phyloP scores from a whole-genome alignment of 2,113 vertebrate species.

The Thunnus thynnus region DNA sequence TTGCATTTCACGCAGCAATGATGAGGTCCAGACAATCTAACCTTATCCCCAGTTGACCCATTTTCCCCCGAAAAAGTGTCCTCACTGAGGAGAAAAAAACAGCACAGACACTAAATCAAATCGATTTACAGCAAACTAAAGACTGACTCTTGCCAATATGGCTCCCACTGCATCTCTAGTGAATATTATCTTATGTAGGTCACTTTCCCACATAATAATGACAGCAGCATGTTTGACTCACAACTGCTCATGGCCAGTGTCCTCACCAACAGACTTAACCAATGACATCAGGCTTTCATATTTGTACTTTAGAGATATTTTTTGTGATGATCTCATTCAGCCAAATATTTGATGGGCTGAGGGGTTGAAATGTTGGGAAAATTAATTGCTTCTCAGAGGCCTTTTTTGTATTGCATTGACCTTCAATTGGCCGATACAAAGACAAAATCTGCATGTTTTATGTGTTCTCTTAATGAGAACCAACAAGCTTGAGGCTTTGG shows the following conservation, averaged over 20 bases:
- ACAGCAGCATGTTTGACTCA: constrained; percentile 39
- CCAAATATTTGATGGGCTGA: constrained; percentile 9
- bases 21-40: constrained; percentile 38
- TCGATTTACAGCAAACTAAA: constrained; percentile 20
- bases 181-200: constrained; percentile 42
- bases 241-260: neutral
- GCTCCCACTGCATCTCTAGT: constrained; percentile 7
- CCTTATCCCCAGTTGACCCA: constrained; percentile 33
- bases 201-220: constrained; percentile 46
- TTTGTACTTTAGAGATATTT: constrained; percentile 5
- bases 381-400: constrained; percentile 5
- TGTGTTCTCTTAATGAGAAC: constrained; percentile 22
- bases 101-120: constrained; percentile 32
- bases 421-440: neutral
- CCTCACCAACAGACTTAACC: constrained; percentile 3
- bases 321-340: neutral
- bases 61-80: neutral
- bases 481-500: neutral
- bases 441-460: constrained; percentile 3
- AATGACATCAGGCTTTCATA: neutral
- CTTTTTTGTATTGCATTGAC: neutral
- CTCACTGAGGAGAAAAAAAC: constrained; percentile 8
- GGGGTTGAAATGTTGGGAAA: neutral
- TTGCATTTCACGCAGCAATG: constrained; percentile 8
- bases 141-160: constrained; percentile 14